Base-by-base conservation (phyloP, 2,113 vertebrate species). In the Marmota monax region DNA sequence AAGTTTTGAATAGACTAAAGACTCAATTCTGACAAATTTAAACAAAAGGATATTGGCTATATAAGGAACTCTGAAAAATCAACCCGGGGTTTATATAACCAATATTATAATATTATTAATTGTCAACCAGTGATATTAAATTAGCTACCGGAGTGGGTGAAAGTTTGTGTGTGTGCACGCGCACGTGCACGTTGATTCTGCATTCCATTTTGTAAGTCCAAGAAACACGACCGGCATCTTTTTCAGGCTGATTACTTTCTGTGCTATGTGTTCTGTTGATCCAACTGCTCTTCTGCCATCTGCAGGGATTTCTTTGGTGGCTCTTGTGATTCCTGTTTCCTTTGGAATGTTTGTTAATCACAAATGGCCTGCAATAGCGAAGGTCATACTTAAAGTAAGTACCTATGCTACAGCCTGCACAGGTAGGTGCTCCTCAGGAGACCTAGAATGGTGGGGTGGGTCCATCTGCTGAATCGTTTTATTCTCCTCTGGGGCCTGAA, bases 371-470 rank as follows among this genome's bases (percentile, higher is more conserved):
- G 13, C 18, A 1, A 51, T 93, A 85, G 99, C 99, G 0, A 99
- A 99, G 98, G 98, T 98, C 85, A 99, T 99, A 96, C 99, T 99
- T 84, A 99, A 99, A 99, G 99, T 99, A 98, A 94, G 98, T 88
- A 17, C 18, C 23, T 42, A 1, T 23, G 37, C 23, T 34, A 3
- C 6, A 14, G 2, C 17, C 14, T 23, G 12, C 37, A 22, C 18
- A n/a, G 1, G 20, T n/a, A 51, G 67, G 42, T 42, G 34, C 5
- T 53, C 11, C 56, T 8, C 0, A 1, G 45, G 25, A 70, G 23
- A 39, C 27, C 1, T 17, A 17, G 67, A 61, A 9, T 23, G 1
- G 34, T 0, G 7, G 5, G 7, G 0, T 77, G 48, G 79, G 72
- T 87, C 12, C 4, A 58, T 25, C 5, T 11, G 25, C 27, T 6